A percentile compares a stretch with the other conserved stretches of the same genome.
Conservation (phyloP, 2,113 vertebrate species). For the Procavia capensis region DNA sequence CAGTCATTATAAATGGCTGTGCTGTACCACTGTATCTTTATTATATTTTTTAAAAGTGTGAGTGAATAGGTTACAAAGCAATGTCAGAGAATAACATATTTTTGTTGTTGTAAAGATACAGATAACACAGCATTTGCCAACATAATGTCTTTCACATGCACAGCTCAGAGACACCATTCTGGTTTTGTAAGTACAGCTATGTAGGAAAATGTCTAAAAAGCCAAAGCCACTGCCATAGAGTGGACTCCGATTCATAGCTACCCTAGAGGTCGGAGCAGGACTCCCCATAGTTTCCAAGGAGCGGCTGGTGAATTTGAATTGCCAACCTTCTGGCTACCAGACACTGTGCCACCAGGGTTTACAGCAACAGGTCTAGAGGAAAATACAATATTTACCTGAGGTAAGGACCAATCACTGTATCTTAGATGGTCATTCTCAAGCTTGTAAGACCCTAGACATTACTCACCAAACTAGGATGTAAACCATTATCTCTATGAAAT, state of each 20-base stretch:
- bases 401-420: not conserved
- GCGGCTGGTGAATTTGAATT: too few species aligned
- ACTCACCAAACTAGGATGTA: not conserved
- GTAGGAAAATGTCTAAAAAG: not conserved
- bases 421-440: not conserved
- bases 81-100: not conserved
- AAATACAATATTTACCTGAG: not conserved
- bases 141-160: not conserved
- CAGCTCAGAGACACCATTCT: not conserved
- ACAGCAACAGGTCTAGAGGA: too few species aligned
- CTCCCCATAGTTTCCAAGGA: too few species aligned
- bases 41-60: not conserved
- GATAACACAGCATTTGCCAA: not conserved
- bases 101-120: not conserved
- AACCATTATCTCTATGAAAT: not conserved
- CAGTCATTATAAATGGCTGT: not conserved
- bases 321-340: too few species aligned
- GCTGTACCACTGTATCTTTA: not conserved
- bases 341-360: too few species aligned
- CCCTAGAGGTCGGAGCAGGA: too few species aligned
- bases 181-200: not conserved
- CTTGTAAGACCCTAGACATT: not conserved
- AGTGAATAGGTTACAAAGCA: not conserved
- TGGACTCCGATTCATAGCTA: too few species aligned
- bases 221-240: too few species aligned